Conservation (phyloP, 2,888 invertebrate species). For the Cheilosia urbana region DNA sequence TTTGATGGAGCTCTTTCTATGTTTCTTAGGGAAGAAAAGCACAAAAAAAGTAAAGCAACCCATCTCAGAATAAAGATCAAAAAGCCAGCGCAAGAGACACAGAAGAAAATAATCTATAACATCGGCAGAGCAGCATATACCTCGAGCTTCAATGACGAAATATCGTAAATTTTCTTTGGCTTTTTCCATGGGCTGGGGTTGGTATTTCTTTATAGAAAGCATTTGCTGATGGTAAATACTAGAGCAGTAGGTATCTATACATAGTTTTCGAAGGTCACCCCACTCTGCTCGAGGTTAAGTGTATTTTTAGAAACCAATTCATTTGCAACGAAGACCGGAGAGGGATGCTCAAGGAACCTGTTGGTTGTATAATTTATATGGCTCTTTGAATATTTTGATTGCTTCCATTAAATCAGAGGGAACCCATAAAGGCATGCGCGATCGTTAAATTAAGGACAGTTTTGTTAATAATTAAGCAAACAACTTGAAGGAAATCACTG, state of each 20-base stretch:
- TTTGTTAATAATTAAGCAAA: conserved; percentile 27
- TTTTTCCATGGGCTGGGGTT: too few relatives aligned
- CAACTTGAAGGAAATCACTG: conserved; percentile 12
- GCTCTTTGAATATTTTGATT: conserved; percentile 36
- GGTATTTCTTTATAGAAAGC: not conserved
- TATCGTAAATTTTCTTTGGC: too few relatives aligned
- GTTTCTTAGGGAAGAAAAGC: not conserved
- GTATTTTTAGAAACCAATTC: conserved; percentile 56
- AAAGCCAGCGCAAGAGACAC: not conserved
- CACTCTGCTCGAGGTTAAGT: conserved; percentile 20
- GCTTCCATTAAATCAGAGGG: conserved; percentile 32
- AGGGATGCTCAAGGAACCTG: conserved; percentile 14
- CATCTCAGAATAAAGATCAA: conserved; percentile 4
- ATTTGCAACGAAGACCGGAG: conserved; percentile 17
- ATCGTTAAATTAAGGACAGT: conserved; percentile 42
- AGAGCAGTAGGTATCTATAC: not conserved
- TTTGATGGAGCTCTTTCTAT: conserved; percentile 42
- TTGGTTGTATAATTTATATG: not conserved
- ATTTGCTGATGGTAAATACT: not conserved
- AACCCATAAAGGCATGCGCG: not conserved
- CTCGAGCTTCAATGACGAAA: too few relatives aligned
- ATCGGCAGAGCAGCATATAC: too few relatives aligned
- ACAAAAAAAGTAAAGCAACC: too few relatives aligned
- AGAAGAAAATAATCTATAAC: not conserved
- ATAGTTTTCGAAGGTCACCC: not conserved